phyloP scores from a whole-genome alignment of 1,140 invertebrate genomes.

The Lasioglossum baleicum region DNA sequence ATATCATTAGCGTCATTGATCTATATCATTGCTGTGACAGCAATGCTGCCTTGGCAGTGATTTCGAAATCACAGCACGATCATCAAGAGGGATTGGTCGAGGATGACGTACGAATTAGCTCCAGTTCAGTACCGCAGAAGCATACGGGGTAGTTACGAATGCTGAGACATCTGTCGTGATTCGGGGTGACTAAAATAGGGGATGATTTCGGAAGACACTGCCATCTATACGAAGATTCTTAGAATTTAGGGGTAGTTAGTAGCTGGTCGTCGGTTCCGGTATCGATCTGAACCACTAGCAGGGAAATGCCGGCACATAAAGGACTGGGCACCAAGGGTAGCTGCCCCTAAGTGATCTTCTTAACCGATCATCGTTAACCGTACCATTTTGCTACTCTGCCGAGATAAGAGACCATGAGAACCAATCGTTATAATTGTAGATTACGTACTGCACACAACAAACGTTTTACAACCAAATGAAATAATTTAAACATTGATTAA shows the following conservation, averaged over 20 bases:
- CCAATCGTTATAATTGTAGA: not conserved
- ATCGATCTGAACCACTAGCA: conserved; percentile 56
- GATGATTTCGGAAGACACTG: conserved; percentile 55
- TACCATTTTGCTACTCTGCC: conserved; percentile 7
- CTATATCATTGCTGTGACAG: too few relatives aligned
- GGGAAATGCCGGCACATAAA: conserved; percentile 12
- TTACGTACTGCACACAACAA: too few relatives aligned
- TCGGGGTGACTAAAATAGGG: conserved; percentile 50
- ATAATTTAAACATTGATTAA: too few relatives aligned
- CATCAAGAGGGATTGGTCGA: not conserved
- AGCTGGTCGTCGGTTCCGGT: conserved; percentile 26
- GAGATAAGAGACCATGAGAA: conserved; percentile 17
- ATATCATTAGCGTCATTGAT: too few relatives aligned
- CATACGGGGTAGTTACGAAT: conserved; percentile 15
- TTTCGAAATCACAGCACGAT: not conserved
- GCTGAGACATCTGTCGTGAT: conserved; percentile 55
- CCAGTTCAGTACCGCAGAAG: not conserved
- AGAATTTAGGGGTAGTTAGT: conserved; percentile 35
- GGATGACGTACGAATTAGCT: too few relatives aligned
- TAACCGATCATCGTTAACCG: conserved; percentile 67
- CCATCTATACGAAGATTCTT: conserved; percentile 56
- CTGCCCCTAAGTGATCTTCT: conserved; percentile 56
- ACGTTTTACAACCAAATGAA: too few relatives aligned
- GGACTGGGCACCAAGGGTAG: not conserved
- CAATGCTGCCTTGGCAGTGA: not conserved